Percentiles rank a stretch among this genome's conserved stretches.
These are phyloP conservation scores for Platyrinchus mystaceus DNA, from an alignment of 2,797 vertebrate genomes.

Conservation along the genomic window DNA sequence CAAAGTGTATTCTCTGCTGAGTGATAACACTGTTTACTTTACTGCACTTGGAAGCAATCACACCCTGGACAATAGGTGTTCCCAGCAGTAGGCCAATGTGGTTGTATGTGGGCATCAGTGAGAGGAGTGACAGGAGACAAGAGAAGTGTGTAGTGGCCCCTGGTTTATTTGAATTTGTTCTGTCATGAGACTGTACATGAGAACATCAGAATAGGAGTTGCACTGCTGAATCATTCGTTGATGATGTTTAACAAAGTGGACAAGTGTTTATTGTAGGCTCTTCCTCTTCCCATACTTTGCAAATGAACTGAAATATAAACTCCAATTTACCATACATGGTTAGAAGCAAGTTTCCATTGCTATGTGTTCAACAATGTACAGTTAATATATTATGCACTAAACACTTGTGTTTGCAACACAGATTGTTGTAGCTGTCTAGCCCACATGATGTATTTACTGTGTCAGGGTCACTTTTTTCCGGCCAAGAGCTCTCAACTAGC, in stretches of 20 bases:
- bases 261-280: slow-evolving; percentile 43
- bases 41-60: neutral
- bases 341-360: neutral
- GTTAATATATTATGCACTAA: slow-evolving; percentile 21
- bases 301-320: slow-evolving; percentile 21
- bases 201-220: neutral
- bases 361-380: neutral
- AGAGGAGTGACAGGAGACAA: neutral
- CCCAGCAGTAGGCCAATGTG: neutral
- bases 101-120: neutral
- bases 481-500: neutral
- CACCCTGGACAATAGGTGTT: slow-evolving; percentile 17
- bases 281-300: slow-evolving; percentile 14
- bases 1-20: slow-evolving; percentile 18
- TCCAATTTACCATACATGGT: neutral
- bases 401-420: neutral
- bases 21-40: slow-evolving; percentile 25
- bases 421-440: neutral
- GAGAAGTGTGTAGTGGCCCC: neutral
- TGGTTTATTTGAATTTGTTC: neutral
- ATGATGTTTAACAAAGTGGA: slow-evolving; percentile 44
- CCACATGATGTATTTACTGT: neutral
- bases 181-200: neutral
- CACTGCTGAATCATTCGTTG: neutral
- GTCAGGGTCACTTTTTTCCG: neutral